These are phyloP conservation scores for Synaphobranchus kaupii DNA, from an alignment of 2,797 vertebrate species.

Conservation along the genomic window DNA sequence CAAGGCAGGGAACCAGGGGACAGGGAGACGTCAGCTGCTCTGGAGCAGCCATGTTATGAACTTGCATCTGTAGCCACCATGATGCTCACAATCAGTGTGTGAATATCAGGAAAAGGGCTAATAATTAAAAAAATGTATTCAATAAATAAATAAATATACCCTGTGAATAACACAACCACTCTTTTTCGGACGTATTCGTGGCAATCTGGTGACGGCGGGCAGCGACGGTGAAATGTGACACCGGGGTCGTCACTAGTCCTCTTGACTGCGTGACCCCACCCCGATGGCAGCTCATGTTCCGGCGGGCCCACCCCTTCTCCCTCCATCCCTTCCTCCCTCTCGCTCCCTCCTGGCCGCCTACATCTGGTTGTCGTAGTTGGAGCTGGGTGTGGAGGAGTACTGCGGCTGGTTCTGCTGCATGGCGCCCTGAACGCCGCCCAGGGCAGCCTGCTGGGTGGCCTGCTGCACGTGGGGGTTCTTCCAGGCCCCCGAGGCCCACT, in stretches of 20 bases:
- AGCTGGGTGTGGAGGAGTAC: slow-evolving; percentile 80
- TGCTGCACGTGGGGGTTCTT: slow-evolving; percentile 94
- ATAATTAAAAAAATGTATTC: too few species aligned
- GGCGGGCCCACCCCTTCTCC: neutral
- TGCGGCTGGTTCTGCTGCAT: slow-evolving; percentile 78
- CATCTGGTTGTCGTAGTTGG: slow-evolving; percentile 82
- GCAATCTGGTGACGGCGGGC: neutral
- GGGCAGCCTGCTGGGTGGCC: slow-evolving; percentile 86
- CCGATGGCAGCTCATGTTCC: neutral
- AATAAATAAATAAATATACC: neutral
- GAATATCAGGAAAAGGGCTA: neutral
- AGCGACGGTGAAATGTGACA: neutral
- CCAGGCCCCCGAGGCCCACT: slow-evolving; percentile 95
- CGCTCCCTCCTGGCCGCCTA: slow-evolving; percentile 53
- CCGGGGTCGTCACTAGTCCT: neutral
- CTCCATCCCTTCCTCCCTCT: slow-evolving; percentile 22
- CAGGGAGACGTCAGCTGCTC: neutral
- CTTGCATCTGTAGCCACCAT: neutral
- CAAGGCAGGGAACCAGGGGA: neutral
- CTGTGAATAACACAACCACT: neutral
- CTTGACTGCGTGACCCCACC: slow-evolving; percentile 11
- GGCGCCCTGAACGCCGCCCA: slow-evolving; percentile 83
- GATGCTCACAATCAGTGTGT: neutral
- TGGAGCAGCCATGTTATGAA: neutral
- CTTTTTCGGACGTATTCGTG: neutral